Conservation (phyloP, 2,888 invertebrate genomes). For the Pandemis heparana region DNA sequence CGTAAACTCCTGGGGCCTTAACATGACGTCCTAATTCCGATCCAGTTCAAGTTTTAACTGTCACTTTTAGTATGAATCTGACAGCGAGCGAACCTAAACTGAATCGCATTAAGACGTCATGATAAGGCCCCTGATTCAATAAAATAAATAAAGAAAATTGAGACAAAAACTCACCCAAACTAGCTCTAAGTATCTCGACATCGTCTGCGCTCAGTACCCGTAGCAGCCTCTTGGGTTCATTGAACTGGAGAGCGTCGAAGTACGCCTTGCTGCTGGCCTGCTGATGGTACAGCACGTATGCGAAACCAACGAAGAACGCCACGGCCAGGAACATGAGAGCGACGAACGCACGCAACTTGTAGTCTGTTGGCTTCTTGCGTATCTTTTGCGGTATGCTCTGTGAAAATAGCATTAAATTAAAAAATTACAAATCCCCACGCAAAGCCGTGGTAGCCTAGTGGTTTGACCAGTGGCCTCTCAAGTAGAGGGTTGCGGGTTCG, state of each 20-base stretch:
- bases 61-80: too few species aligned
- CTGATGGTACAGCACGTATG: conserved; percentile 93
- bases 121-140: too few species aligned
- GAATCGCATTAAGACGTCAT: too few species aligned
- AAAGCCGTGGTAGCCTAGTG: too few species aligned
- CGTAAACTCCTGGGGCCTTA: too few species aligned
- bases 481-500: too few species aligned
- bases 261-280: conserved; percentile 93
- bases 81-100: too few species aligned
- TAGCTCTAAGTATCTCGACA: conserved; percentile 89
- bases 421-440: too few species aligned
- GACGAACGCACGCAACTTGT: conserved; percentile 93
- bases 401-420: conserved; percentile 49
- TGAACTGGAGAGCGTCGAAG: conserved; percentile 94
- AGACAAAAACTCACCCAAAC: conserved; percentile 79
- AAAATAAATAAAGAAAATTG: background rate
- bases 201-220: conserved; percentile 90
- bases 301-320: conserved; percentile 92
- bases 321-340: conserved; percentile 92
- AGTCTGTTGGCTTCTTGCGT: conserved; percentile 90
- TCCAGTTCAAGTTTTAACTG: too few species aligned
- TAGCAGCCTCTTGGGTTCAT: conserved; percentile 90
- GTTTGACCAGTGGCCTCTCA: too few species aligned
- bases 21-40: too few species aligned
- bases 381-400: conserved; percentile 91